Evolutionary conservation across 2,113 vertebrate species (phyloP).

Genomic region (Amphiprion percula): DNA sequence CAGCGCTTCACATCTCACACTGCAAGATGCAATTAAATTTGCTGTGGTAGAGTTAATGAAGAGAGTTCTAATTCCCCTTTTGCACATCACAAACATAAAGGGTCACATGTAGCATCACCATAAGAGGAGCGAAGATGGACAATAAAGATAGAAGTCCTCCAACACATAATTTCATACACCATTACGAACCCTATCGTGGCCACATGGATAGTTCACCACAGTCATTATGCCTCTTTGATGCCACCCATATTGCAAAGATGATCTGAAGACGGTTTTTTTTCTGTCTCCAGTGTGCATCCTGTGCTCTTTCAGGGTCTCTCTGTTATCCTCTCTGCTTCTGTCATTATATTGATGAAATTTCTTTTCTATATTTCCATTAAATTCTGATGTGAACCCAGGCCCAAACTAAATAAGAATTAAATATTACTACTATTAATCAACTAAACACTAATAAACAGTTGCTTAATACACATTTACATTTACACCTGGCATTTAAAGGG

Average conservation of each 20-base stretch:
- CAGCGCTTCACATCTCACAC: not conserved
- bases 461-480: no score
- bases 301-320: not conserved
- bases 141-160: no score
- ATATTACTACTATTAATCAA: no score
- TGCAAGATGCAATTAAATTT: not conserved
- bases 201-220: conserved; percentile 1
- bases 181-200: not conserved
- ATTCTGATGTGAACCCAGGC: not conserved
- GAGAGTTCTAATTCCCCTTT: not conserved
- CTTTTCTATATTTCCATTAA: no score
- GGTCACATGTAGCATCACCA: not conserved
- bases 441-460: no score
- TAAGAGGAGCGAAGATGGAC: not conserved
- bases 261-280: not conserved
- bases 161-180: conserved; percentile 8
- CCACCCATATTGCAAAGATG: conserved; percentile 14
- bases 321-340: not conserved
- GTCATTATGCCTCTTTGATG: conserved; percentile 10
- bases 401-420: no score
- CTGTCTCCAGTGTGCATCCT: not conserved
- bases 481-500: no score
- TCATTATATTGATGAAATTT: not conserved
- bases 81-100: not conserved
- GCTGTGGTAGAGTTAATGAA: not conserved